Evolutionary conservation across 2,797 vertebrate species (phyloP).

Genomic region (Cephalopachus bancanus): DNA sequence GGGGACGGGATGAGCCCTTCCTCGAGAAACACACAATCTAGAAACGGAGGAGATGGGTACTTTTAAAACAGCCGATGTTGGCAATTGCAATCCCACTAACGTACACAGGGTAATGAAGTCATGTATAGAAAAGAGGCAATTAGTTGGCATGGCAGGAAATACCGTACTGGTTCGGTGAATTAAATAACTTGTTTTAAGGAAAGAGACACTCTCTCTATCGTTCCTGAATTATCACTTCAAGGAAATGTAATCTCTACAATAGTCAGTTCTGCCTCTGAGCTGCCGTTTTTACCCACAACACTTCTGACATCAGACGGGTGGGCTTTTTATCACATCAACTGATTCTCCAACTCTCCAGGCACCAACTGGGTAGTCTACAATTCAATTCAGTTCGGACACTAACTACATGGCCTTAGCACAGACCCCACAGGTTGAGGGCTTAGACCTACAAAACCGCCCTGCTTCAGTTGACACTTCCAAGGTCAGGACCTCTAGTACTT

Average conservation of each 20-base stretch:
- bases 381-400: neutral
- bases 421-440: neutral
- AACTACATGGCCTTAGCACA: neutral
- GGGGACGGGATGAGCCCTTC: neutral
- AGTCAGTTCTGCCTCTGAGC: neutral
- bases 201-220: neutral
- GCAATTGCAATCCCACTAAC: conserved; percentile 19
- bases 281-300: neutral
- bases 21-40: conserved; percentile 9
- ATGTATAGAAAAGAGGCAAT: conserved; percentile 54
- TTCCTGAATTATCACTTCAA: neutral
- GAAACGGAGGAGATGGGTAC: neutral
- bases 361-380: neutral
- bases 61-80: conserved; percentile 51
- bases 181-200: conserved; percentile 62
- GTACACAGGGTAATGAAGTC: conserved; percentile 57
- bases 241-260: neutral
- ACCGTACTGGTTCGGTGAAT: conserved; percentile 57
- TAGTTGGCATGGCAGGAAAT: conserved; percentile 52
- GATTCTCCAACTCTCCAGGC: neutral
- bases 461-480: neutral
- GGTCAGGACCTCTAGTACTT: neutral
- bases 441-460: neutral
- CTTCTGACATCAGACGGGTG: neutral
- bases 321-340: too few relatives aligned